Evolutionary conservation across 2,113 vertebrate genomes (phyloP).

Genomic region (Falcunculus frontatus): DNA sequence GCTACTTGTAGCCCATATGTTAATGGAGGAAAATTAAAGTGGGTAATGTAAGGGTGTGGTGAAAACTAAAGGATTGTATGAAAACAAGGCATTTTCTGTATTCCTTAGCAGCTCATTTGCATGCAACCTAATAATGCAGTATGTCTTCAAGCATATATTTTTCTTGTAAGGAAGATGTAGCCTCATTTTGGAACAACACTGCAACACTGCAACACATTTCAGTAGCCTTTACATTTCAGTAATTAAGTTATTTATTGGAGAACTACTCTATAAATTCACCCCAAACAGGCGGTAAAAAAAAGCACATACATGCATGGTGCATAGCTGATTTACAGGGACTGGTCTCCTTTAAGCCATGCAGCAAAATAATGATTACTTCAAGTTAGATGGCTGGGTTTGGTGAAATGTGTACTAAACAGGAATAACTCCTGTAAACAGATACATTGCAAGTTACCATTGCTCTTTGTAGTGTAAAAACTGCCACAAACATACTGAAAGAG

Average conservation of each 20-base stretch:
- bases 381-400: background rate
- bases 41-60: background rate
- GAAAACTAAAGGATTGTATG: background rate
- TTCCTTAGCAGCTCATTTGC: background rate
- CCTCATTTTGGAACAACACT: background rate
- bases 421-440: background rate
- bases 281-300: background rate
- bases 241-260: slow-evolving; percentile 40
- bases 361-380: slow-evolving; percentile 10
- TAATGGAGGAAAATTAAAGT: background rate
- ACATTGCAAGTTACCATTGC: background rate
- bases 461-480: background rate
- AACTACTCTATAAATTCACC: background rate
- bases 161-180: background rate
- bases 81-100: background rate
- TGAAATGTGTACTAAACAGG: background rate
- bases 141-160: background rate
- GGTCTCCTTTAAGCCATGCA: background rate
- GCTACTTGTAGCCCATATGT: background rate
- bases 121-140: background rate
- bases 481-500: background rate
- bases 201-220: background rate
- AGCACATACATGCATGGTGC: background rate
- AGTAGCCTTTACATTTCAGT: background rate
- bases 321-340: background rate